Percentiles rank a stretch among this genome's conserved stretches.
Conservation (phyloP, 2,113 vertebrate species). For the Pachypanchax playfairii region DNA sequence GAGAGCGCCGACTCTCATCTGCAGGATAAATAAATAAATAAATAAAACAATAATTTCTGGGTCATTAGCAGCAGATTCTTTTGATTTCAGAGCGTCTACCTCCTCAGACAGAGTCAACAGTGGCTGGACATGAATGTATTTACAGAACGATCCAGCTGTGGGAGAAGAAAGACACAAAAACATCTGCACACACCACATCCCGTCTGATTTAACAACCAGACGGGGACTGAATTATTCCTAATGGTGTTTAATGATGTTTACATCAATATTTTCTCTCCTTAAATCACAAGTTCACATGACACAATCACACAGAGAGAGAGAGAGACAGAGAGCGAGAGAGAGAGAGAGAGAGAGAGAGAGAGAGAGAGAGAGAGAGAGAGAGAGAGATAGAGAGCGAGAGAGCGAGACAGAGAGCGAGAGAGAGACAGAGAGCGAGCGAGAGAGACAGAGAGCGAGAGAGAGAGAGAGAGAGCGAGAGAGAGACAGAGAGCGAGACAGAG, state of each 20-base stretch:
- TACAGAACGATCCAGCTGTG: slow-evolving; percentile 34
- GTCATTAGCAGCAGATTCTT: slow-evolving; percentile 25
- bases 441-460: no score
- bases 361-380: no score
- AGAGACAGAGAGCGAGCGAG: no score
- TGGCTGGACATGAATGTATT: slow-evolving; percentile 7
- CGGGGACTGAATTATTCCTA: slow-evolving; percentile 1
- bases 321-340: not conserved
- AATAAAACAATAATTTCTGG: slow-evolving; percentile 6
- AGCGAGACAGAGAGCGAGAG: no score
- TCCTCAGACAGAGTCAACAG: slow-evolving; percentile 29
- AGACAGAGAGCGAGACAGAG: no score
- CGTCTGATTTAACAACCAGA: slow-evolving; percentile 18
- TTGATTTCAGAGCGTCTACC: slow-evolving; percentile 19
- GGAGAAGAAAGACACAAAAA: slow-evolving; percentile 17
- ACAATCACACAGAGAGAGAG: not conserved
- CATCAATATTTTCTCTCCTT: slow-evolving; percentile 2
- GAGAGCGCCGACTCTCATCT: slow-evolving; percentile 1
- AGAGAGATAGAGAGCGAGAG: no score
- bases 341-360: no score
- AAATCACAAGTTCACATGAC: slow-evolving; percentile 4
- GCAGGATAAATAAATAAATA: not conserved
- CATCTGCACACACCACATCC: slow-evolving; percentile 28
- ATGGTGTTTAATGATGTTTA: slow-evolving; percentile 1
- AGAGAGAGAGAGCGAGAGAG: no score